These are phyloP conservation scores for Acrobeloides nanus DNA, from an alignment of 2,888 invertebrate genomes.

Conservation along the genomic window DNA sequence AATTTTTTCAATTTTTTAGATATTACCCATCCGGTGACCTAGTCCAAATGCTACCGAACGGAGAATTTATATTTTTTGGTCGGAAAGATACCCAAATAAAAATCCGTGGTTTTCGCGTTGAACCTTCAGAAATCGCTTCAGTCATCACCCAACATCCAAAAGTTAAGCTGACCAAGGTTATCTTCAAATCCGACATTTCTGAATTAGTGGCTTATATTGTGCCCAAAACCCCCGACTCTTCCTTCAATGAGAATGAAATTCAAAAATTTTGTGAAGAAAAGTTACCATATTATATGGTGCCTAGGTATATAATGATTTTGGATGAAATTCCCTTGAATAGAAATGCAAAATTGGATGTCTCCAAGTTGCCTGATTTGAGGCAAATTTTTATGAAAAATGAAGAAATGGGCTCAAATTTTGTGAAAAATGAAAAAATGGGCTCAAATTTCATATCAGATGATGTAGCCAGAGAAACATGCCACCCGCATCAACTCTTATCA, in stretches of 20 bases:
- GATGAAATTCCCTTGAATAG: conserved; percentile 29
- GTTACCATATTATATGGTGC: conserved; percentile 25
- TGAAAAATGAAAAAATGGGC: no score
- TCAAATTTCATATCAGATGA: no score
- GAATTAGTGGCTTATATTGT: no score
- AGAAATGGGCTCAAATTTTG: no score
- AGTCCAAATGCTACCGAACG: conserved; percentile 17
- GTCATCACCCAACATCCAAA: conserved; percentile 19
- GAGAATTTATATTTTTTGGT: conserved; percentile 36
- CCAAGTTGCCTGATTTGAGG: no score
- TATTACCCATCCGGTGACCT: conserved; percentile 44
- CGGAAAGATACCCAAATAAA: conserved; percentile 45
- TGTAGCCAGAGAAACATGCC: no score
- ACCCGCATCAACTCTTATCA: no score
- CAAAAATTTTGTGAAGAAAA: background rate
- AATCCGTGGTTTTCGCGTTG: conserved; percentile 46
- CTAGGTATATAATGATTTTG: conserved; percentile 16
- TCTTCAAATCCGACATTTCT: no score
- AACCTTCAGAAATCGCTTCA: conserved; percentile 43
- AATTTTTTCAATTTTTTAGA: conserved; percentile 6
- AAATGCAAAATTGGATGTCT: conserved; percentile 38
- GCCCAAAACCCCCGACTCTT: no score
- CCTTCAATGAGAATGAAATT: no score
- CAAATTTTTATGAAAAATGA: no score
- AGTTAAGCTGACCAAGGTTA: no score